These are phyloP conservation scores for Heterodera carotae DNA, from an alignment of 1,140 invertebrate species.

Conservation along the genomic window DNA sequence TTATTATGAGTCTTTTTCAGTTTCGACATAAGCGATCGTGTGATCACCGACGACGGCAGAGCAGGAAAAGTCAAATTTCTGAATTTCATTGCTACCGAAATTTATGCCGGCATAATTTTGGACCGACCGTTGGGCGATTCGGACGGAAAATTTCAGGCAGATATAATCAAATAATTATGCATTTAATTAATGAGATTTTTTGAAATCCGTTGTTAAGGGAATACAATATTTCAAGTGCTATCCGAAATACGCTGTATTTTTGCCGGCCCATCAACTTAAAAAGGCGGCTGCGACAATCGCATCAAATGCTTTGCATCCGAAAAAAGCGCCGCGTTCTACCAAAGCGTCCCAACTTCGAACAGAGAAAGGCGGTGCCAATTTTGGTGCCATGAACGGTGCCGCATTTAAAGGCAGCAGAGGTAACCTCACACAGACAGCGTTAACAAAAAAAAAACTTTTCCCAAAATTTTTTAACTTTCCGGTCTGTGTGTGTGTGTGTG, in stretches of 20 bases:
- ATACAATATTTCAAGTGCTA: conserved; percentile 54
- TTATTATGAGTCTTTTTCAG: conserved; percentile 31
- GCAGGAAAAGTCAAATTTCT: conserved; percentile 58
- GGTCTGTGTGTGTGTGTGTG: too few species aligned
- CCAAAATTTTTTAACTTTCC: conserved; percentile 5
- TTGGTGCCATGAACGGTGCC: neutral
- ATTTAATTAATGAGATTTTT: conserved; percentile 11
- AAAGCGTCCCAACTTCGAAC: conserved; percentile 42
- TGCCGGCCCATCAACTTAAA: conserved; percentile 40
- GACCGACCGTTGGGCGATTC: conserved; percentile 68
- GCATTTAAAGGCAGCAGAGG: conserved; percentile 12
- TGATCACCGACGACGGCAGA: conserved; percentile 45
- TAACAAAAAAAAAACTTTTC: neutral
- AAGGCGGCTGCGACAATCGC: conserved; percentile 23
- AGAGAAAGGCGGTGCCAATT: conserved; percentile 25
- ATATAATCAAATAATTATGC: conserved; percentile 3
- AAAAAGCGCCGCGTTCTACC: conserved; percentile 36
- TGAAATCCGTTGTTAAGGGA: conserved; percentile 37
- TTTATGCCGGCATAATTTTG: conserved; percentile 70
- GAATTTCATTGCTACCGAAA: conserved; percentile 68
- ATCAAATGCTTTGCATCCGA: conserved; percentile 9
- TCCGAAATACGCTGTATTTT: conserved; percentile 50
- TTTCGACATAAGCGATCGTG: conserved; percentile 54
- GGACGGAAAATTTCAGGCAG: conserved; percentile 64
- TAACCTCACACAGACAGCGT: neutral